Evolutionary conservation across 2,797 vertebrate species (phyloP).

Genomic region (Heterohyrax brucei): DNA sequence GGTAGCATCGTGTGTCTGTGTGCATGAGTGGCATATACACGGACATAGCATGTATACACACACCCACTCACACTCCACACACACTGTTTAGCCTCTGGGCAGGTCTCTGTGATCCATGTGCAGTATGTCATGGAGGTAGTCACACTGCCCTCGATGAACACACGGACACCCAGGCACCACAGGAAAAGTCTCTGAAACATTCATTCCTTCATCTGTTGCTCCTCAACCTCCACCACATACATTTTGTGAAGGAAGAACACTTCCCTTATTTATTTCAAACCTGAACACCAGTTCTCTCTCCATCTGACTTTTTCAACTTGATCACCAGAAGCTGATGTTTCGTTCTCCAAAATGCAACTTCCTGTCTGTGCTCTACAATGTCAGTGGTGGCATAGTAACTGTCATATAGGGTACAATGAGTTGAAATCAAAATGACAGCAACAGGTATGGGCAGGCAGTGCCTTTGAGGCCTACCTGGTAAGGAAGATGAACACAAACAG

Average conservation of each 20-base stretch:
- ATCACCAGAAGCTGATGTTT: not conserved
- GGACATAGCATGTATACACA: not conserved
- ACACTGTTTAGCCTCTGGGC: not conserved
- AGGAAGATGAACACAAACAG: not conserved
- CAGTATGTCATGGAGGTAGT: not conserved
- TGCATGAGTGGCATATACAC: not conserved
- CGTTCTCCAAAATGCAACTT: not conserved
- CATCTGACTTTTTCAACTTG: not conserved
- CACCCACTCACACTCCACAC: not conserved
- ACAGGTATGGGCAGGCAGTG: not conserved
- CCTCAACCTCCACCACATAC: not conserved
- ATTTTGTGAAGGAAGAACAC: not conserved
- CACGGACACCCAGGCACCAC: not conserved
- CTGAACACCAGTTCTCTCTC: not conserved
- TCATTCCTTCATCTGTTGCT: not conserved
- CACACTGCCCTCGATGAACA: no score
- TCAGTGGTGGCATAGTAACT: not conserved
- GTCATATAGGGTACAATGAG: no score
- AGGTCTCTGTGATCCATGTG: not conserved
- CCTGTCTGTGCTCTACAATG: not conserved
- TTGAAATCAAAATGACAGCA: no score
- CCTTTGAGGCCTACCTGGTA: not conserved
- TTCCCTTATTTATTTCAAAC: not conserved
- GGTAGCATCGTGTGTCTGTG: not conserved
- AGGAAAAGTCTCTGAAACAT: not conserved